phyloP scores from a whole-genome alignment of 2,888 invertebrate species.

The Drosophila paucipuncta region DNA sequence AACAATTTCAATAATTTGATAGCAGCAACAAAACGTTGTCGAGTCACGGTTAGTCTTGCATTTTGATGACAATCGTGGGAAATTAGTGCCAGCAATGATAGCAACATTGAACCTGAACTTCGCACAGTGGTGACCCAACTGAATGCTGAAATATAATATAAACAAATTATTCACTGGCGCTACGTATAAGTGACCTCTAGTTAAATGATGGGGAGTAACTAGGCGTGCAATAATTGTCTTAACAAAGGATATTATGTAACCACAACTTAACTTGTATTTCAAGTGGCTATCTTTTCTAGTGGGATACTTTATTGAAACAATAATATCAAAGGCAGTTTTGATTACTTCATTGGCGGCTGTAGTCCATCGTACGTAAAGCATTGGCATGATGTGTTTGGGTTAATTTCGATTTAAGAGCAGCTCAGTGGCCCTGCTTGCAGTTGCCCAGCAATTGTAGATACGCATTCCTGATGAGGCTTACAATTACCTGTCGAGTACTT shows the following conservation, averaged over 20 bases:
- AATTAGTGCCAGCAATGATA: slow-evolving; percentile 53
- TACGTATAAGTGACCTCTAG: background rate
- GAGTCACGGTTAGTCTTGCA: slow-evolving; percentile 22
- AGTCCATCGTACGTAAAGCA: slow-evolving; percentile 21
- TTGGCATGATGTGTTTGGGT: slow-evolving; percentile 9
- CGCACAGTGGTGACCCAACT: slow-evolving; percentile 14
- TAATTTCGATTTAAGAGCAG: slow-evolving; percentile 19
- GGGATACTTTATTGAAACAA: background rate
- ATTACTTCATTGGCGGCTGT: fast-evolving
- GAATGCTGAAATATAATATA: background rate
- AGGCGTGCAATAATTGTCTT: background rate
- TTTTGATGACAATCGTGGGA: slow-evolving; percentile 54
- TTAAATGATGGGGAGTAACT: background rate
- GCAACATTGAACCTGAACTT: background rate
- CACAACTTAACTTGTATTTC: background rate
- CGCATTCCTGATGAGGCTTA: slow-evolving; percentile 41
- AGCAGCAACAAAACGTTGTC: slow-evolving; percentile 4
- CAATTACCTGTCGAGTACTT: slow-evolving; percentile 11
- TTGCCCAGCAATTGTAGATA: slow-evolving; percentile 11
- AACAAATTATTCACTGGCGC: slow-evolving; percentile 2
- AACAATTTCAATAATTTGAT: slow-evolving; percentile 44
- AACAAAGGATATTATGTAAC: background rate
- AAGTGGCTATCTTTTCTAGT: background rate
- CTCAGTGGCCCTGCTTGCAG: slow-evolving; percentile 7
- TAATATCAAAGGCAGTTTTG: background rate